These are phyloP conservation scores for Tor tambroides DNA, from an alignment of 2,113 vertebrate species.

Conservation along the genomic window DNA sequence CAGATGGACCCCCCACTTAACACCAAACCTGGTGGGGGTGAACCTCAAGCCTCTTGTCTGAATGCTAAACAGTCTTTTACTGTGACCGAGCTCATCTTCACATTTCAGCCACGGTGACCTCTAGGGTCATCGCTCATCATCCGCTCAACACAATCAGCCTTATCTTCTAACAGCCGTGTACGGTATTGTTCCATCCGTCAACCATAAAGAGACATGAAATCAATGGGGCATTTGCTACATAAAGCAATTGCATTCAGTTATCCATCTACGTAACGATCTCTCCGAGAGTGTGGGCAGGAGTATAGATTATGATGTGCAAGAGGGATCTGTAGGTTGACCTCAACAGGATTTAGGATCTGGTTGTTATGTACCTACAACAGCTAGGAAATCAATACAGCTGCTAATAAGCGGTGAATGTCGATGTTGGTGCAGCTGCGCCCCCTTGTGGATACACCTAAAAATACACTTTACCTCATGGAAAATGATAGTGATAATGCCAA, in stretches of 20 bases:
- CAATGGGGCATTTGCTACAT: conserved; percentile 54
- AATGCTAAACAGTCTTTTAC: conserved; percentile 50
- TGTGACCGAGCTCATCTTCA: not conserved
- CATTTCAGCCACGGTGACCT: conserved; percentile 18
- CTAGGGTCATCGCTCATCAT: conserved; percentile 12
- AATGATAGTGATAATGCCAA: not conserved
- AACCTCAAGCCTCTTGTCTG: conserved; percentile 5
- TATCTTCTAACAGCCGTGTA: conserved; percentile 37
- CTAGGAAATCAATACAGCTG: conserved; percentile 30
- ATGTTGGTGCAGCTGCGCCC: conserved; percentile 51
- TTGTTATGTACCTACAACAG: conserved; percentile 30
- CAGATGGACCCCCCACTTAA: conserved; percentile 59
- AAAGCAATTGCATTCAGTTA: conserved; percentile 31
- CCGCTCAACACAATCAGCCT: conserved; percentile 45
- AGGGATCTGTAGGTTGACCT: conserved; percentile 26
- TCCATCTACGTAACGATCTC: conserved; percentile 16
- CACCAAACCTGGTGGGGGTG: conserved; percentile 8
- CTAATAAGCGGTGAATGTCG: not conserved
- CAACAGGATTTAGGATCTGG: conserved; percentile 41
- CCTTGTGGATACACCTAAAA: conserved; percentile 50
- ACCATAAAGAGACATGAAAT: conserved; percentile 50
- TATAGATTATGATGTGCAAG: conserved; percentile 25
- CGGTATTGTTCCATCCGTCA: conserved; percentile 18
- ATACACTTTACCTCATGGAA: not conserved
- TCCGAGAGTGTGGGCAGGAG: conserved; percentile 15